Percentiles rank a stretch among this genome's conserved stretches.
Evolutionary conservation across 2,113 vertebrate genomes (phyloP).

Genomic region (Callipepla californica): DNA sequence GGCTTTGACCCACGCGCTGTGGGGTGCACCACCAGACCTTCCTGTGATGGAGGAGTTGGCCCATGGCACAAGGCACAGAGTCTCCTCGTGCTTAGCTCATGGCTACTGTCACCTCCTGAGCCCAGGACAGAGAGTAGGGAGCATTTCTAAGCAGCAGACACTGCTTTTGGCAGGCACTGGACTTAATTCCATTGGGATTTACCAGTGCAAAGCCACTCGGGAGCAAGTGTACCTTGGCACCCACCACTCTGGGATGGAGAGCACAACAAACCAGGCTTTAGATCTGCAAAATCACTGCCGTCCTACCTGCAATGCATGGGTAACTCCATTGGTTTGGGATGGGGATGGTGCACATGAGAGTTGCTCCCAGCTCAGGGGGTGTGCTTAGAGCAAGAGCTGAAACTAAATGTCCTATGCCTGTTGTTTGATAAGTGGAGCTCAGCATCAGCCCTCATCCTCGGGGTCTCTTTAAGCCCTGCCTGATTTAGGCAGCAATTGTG

Average conservation of each 20-base stretch:
- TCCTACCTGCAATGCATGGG: not conserved
- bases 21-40: not conserved
- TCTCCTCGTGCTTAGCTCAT: rapidly evolving
- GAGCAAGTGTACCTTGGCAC: not conserved
- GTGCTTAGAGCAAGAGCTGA: not conserved
- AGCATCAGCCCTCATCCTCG: not conserved
- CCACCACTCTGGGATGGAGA: not conserved
- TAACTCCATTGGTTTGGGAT: not conserved
- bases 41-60: rapidly evolving
- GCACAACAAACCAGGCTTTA: not conserved
- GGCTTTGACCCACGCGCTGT: not conserved
- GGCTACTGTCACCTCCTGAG: not conserved
- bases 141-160: not conserved
- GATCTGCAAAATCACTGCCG: not conserved
- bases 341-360: not conserved
- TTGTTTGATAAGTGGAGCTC: not conserved
- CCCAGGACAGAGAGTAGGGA: not conserved
- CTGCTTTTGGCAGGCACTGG: not conserved
- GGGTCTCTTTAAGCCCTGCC: constrained; percentile 14
- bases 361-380: not conserved
- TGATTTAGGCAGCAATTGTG: not conserved
- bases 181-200: not conserved
- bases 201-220: not conserved
- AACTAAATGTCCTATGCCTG: not conserved
- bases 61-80: not conserved